These are phyloP conservation scores for Larimichthys polyactis DNA, from an alignment of 2,113 vertebrate species.

Conservation along the genomic window DNA sequence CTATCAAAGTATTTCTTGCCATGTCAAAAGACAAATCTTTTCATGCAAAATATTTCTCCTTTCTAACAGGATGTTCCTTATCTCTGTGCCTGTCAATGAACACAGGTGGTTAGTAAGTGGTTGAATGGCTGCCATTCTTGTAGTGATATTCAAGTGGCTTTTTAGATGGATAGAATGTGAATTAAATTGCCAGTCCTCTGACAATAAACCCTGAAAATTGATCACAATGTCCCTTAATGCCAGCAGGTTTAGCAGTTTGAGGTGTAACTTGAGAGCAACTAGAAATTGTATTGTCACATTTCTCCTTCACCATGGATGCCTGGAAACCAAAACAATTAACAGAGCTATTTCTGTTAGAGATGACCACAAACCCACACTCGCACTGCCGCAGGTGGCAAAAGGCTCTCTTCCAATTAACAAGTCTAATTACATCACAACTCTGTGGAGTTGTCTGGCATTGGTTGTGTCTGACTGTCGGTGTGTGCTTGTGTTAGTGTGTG, in stretches of 20 bases:
- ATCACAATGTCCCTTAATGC: constrained; percentile 37
- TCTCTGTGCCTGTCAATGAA: constrained; percentile 29
- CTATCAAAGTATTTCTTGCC: constrained; percentile 45
- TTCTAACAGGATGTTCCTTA: constrained; percentile 28
- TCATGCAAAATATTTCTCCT: constrained; percentile 41
- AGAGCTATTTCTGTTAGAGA: constrained; percentile 57
- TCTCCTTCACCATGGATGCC: constrained; percentile 10
- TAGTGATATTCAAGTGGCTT: constrained; percentile 30
- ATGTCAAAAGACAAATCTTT: constrained; percentile 34
- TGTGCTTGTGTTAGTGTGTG: constrained; percentile 1
- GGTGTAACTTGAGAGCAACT: constrained; percentile 30
- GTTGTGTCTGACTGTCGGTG: constrained; percentile 46
- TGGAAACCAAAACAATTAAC: constrained; percentile 71
- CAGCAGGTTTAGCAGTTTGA: constrained; percentile 26
- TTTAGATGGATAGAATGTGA: constrained; percentile 37
- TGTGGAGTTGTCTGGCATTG: constrained; percentile 50
- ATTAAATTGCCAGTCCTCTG: constrained; percentile 30
- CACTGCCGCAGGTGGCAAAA: constrained; percentile 68
- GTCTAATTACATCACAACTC: constrained; percentile 74
- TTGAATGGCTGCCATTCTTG: constrained; percentile 39
- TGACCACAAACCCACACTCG: constrained; percentile 68
- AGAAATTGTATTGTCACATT: constrained; percentile 41
- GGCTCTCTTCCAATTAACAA: constrained; percentile 75
- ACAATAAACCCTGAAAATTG: constrained; percentile 46
- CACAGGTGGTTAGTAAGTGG: constrained; percentile 18